Percentiles rank a stretch among this genome's conserved stretches.
phyloP scores from a whole-genome alignment of 2,113 vertebrate species.

The Pimephales promelas region DNA sequence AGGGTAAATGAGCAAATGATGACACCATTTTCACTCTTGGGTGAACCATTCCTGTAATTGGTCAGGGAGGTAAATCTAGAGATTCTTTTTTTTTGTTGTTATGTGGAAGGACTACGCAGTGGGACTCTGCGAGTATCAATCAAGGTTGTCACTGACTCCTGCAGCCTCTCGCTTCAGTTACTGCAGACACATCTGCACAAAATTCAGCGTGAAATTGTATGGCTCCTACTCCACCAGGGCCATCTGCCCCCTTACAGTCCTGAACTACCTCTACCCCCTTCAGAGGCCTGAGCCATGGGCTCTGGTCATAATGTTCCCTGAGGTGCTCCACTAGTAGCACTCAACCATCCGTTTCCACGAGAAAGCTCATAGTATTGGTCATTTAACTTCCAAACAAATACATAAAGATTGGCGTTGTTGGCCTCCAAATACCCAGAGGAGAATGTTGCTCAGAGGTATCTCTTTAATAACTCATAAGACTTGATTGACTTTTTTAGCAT shows the following conservation, averaged over 20 bases:
- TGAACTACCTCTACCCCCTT: conserved; percentile 39
- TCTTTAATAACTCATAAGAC: background rate
- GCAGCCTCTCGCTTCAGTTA: conserved; percentile 45
- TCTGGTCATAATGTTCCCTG: background rate
- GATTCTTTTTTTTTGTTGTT: background rate
- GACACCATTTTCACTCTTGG: conserved; percentile 23
- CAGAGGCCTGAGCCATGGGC: conserved; percentile 14
- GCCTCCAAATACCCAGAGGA: background rate
- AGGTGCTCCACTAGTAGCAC: conserved; percentile 7
- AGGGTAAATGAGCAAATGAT: conserved; percentile 20
- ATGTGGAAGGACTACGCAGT: background rate
- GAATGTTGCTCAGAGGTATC: background rate
- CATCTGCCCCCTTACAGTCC: conserved; percentile 81
- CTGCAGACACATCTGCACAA: conserved; percentile 87
- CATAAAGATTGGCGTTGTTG: background rate
- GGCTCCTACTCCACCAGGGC: conserved; percentile 79
- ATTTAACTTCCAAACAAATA: background rate
- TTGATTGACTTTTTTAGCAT: no score
- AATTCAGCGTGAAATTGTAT: conserved; percentile 93
- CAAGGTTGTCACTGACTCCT: conserved; percentile 57
- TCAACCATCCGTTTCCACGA: background rate
- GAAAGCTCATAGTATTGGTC: background rate
- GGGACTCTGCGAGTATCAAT: conserved; percentile 49
- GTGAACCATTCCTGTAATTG: conserved; percentile 9
- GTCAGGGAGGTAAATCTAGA: background rate